phyloP scores from a whole-genome alignment of 1,140 invertebrate genomes.

The Sipha flava region DNA sequence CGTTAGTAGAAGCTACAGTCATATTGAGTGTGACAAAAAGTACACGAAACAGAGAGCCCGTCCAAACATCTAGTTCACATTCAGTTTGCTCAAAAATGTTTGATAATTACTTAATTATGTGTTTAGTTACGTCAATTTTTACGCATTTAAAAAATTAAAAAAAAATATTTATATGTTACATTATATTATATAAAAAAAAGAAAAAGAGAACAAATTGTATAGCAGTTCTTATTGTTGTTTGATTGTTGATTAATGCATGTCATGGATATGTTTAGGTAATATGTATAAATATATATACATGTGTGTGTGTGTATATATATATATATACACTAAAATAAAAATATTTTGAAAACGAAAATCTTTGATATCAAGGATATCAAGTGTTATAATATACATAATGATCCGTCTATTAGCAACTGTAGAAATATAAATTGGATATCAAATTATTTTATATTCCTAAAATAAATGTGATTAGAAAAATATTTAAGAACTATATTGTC shows the following conservation, averaged over 20 bases:
- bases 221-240: slow-evolving; percentile 24
- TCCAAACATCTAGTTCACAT: slow-evolving; percentile 25
- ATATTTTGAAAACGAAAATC: slow-evolving; percentile 9
- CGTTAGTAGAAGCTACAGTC: slow-evolving; percentile 35
- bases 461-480: slow-evolving; percentile 14
- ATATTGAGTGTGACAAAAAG: slow-evolving; percentile 34
- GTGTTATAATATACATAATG: neutral
- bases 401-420: neutral
- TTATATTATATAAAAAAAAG: neutral
- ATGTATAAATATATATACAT: neutral
- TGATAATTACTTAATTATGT: slow-evolving; percentile 3
- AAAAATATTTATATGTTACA: neutral
- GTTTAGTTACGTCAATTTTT: slow-evolving; percentile 27
- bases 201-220: slow-evolving; percentile 18
- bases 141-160: slow-evolving; percentile 6
- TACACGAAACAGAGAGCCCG: slow-evolving; percentile 19
- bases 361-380: neutral
- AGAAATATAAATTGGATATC: neutral
- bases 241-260: slow-evolving; percentile 23
- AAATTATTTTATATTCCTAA: slow-evolving; percentile 24
- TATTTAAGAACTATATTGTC: neutral
- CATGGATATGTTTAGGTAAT: slow-evolving; percentile 17
- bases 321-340: neutral
- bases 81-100: slow-evolving; percentile 30
- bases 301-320: no score